phyloP scores from a whole-genome alignment of 2,113 vertebrate genomes.

The Coryphaenoides rupestris region DNA sequence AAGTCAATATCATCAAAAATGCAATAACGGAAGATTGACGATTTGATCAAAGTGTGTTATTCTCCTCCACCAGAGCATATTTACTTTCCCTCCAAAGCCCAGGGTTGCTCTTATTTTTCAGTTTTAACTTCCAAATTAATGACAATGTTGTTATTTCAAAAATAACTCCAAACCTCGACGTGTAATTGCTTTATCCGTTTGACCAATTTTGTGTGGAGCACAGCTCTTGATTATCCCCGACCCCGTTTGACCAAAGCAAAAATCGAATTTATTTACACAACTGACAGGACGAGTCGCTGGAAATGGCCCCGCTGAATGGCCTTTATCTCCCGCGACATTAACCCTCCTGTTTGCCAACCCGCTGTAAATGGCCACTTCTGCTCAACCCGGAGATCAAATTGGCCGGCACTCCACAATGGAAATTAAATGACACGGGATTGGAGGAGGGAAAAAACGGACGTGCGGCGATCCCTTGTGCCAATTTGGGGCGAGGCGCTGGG shows the following conservation, averaged over 20 bases:
- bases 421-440: constrained; percentile 57
- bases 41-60: not conserved
- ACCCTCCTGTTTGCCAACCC: constrained; percentile 35
- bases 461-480: too few species aligned
- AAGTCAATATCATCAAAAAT: not conserved
- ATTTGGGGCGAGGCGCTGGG: too few species aligned
- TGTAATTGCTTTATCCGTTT: constrained; percentile 4
- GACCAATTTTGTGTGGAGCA: not conserved
- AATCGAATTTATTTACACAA: not conserved
- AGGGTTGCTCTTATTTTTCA: not conserved
- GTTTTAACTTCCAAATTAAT: not conserved
- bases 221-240: constrained; percentile 2
- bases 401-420: constrained; percentile 60
- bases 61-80: too few species aligned
- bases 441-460: constrained; percentile 16
- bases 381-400: constrained; percentile 68
- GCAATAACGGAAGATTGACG: not conserved
- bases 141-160: not conserved
- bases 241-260: too few species aligned
- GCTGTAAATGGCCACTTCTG: constrained; percentile 57
- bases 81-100: not conserved
- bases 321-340: constrained; percentile 59
- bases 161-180: not conserved
- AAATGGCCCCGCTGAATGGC: constrained; percentile 25
- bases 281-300: constrained; percentile 19